Conservation (phyloP, 1,140 invertebrate species). For the Macrosteles quadrilineatus region DNA sequence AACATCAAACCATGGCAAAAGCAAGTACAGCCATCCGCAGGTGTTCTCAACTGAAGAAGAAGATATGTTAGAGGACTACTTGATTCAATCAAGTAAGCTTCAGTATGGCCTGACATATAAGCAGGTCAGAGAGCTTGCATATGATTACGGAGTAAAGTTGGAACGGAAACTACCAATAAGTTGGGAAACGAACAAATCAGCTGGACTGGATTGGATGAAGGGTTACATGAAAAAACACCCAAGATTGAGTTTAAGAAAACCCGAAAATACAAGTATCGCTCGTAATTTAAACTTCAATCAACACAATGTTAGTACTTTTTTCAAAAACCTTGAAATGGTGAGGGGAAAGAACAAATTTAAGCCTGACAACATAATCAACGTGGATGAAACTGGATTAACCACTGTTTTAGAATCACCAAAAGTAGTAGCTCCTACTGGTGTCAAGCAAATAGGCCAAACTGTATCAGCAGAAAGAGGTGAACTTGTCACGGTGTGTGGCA, state of each 20-base stretch:
- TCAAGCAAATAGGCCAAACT: background rate
- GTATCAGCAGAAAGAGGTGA: background rate
- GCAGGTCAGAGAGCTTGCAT: slow-evolving; percentile 20
- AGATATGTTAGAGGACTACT: background rate
- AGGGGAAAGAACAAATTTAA: background rate
- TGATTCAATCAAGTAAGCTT: background rate
- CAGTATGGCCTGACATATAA: slow-evolving; percentile 25
- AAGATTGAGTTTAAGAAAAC: background rate
- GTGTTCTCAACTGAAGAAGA: background rate
- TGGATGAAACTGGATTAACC: background rate
- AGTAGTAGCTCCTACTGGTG: background rate
- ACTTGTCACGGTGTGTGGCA: background rate
- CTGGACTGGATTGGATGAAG: background rate
- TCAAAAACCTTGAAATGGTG: background rate
- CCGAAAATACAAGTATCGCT: background rate
- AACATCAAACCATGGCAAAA: too few relatives aligned
- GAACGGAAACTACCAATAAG: background rate
- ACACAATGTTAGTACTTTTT: background rate
- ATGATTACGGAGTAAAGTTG: background rate
- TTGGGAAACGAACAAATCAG: background rate
- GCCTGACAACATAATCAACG: background rate
- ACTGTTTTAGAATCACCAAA: background rate
- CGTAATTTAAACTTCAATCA: background rate
- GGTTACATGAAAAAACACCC: background rate
- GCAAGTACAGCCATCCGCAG: too few relatives aligned